phyloP scores from a whole-genome alignment of 2,797 vertebrate species.

The Cirrhinus molitorella region DNA sequence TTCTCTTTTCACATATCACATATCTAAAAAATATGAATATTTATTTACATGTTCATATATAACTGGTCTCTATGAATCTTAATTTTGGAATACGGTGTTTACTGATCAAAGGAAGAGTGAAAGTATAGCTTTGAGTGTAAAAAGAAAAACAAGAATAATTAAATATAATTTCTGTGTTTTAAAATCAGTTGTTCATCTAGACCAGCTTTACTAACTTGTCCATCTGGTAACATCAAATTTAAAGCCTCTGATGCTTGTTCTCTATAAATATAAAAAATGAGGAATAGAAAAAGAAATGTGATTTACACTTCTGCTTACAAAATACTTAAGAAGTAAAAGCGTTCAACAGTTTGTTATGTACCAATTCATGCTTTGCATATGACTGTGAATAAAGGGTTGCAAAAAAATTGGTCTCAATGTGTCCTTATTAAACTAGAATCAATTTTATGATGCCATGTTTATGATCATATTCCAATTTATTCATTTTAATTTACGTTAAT shows the following conservation, averaged over 20 bases:
- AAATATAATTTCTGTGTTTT: background rate
- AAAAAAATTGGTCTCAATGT: background rate
- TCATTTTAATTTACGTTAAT: no score
- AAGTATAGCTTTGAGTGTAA: background rate
- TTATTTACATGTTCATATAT: conserved; percentile 22
- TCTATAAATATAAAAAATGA: background rate
- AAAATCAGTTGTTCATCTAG: conserved; percentile 4
- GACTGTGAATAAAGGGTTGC: conserved; percentile 53
- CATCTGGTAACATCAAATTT: conserved; percentile 13
- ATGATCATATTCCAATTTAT: background rate
- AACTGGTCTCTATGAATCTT: background rate
- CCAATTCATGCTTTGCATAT: conserved; percentile 53
- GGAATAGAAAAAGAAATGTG: background rate
- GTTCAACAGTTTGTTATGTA: conserved; percentile 24
- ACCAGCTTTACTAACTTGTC: conserved; percentile 17
- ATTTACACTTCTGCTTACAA: conserved; percentile 11
- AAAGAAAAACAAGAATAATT: background rate
- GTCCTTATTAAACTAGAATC: background rate
- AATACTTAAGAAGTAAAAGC: background rate
- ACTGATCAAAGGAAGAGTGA: background rate
- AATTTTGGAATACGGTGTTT: background rate
- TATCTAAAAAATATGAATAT: background rate
- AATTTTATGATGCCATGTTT: background rate
- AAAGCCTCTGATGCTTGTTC: background rate
- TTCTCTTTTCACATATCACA: conserved; percentile 24